These are phyloP conservation scores for Lithophane leautieri DNA, from an alignment of 2,888 invertebrate genomes.

Conservation along the genomic window DNA sequence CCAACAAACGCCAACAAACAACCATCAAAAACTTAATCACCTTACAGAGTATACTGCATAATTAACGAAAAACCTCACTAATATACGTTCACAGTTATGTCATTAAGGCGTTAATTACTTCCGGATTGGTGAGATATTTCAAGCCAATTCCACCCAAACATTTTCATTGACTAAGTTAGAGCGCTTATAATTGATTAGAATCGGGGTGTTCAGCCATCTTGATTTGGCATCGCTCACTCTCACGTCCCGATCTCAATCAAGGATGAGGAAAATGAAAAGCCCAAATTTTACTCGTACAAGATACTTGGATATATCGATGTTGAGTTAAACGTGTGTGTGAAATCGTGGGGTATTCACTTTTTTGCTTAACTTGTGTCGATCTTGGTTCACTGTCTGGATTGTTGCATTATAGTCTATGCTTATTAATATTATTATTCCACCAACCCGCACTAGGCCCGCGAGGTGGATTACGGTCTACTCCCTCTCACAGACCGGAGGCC, in stretches of 20 bases:
- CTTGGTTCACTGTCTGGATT: background rate
- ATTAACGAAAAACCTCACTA: constrained; percentile 28
- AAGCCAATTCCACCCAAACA: constrained; percentile 56
- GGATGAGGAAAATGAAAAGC: constrained; percentile 65
- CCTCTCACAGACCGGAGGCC: no score
- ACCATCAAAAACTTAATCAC: background rate
- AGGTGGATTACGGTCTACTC: no score
- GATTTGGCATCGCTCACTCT: constrained; percentile 68
- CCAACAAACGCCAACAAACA: no score
- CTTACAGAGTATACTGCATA: background rate
- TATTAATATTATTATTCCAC: no score
- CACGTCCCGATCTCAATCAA: constrained; percentile 65
- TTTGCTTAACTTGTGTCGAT: background rate
- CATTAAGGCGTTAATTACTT: constrained; percentile 60
- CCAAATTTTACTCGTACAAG: constrained; percentile 46
- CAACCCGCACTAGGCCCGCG: no score
- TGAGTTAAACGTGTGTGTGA: constrained; percentile 12
- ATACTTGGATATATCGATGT: constrained; percentile 46
- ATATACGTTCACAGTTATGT: constrained; percentile 21
- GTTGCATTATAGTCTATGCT: no score
- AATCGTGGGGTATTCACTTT: background rate
- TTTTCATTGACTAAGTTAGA: constrained; percentile 62
- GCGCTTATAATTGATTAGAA: constrained; percentile 67
- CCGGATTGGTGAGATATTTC: constrained; percentile 56
- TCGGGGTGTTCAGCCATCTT: constrained; percentile 62